Evolutionary conservation across 2,888 invertebrate genomes (phyloP), one percentile per base, ranked within the genome.

Genomic region (Gari tellinella): DNA sequence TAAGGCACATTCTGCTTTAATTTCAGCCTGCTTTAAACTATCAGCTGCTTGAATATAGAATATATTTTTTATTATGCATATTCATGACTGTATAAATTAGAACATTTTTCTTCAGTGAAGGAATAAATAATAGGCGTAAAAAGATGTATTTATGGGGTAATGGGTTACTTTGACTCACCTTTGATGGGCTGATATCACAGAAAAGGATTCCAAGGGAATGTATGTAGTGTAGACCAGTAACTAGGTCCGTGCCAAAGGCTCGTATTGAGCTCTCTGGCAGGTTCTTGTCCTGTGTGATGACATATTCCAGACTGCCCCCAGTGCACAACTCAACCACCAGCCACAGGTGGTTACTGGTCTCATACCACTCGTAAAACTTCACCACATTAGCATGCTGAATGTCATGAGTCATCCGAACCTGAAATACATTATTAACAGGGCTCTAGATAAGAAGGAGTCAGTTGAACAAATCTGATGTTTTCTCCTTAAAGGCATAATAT

Each of bases 331-430:
- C 92, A 19, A 92, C 89, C 4, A 92, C 92, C 43, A 92, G 84
- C 92, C 92, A 92, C 37, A 92, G 80, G 68, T 92, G 92, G 72
- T 92, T 92, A 67, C 89, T 91, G 0, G 92, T 92, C 70, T 92
- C 92, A 78, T 92, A 92, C 92, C 92, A 92, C 66, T 92, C 92
- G 72, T 90, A 88, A 80, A 92, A 92, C 80, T 88, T 87, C 8
- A 92, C 91, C 15, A 92, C 86, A 80, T 92, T 90, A 8, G 79
- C 73, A 76, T 92, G 91, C 45, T 87, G 84, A 14, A 92, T 88
- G 73, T 92, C 91, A 85, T 92, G 91, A 5, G 91, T 92, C 87
- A 92, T 88, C 25, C 92, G 86, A 10, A 92, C 92, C 91, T 92
- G 66, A 25, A 68, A 38, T 8, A 23, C 31, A 31, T 31, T 31